Evolutionary conservation across 2,888 invertebrate genomes (phyloP).

Genomic region (Cerastis rubricosa): DNA sequence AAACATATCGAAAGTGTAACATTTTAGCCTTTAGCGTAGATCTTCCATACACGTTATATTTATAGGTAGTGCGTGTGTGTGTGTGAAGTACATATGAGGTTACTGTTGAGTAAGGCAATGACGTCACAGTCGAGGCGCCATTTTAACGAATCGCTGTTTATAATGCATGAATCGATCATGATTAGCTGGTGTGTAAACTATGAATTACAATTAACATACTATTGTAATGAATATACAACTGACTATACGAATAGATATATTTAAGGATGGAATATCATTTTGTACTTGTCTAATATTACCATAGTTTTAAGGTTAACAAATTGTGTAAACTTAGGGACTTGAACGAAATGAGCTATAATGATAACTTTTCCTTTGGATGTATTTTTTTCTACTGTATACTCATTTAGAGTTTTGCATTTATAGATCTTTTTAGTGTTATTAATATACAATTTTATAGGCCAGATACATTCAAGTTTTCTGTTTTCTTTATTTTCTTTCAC

Average conservation of each 20-base stretch:
- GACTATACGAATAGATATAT: constrained; percentile 88
- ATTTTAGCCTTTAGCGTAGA: constrained; percentile 89
- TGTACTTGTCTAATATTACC: constrained; percentile 91
- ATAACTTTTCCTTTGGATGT: constrained; percentile 86
- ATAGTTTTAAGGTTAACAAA: constrained; percentile 89
- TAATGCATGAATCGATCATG: constrained; percentile 79
- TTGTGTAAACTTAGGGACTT: constrained; percentile 87
- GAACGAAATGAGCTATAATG: constrained; percentile 88
- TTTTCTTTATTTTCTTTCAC: constrained; percentile 72
- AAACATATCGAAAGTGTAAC: constrained; percentile 89
- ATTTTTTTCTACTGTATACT: constrained; percentile 89
- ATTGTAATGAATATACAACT: constrained; percentile 88
- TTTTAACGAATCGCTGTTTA: constrained; percentile 74
- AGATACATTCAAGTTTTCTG: constrained; percentile 72
- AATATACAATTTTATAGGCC: constrained; percentile 85
- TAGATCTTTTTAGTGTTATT: constrained; percentile 88
- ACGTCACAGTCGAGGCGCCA: constrained; percentile 49
- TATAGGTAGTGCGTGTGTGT: constrained; percentile 81
- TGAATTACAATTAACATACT: constrained; percentile 79
- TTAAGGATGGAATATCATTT: constrained; percentile 89
- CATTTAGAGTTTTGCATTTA: constrained; percentile 89
- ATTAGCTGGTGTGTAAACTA: constrained; percentile 81
- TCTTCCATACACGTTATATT: constrained; percentile 87
- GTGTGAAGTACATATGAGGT: constrained; percentile 72
- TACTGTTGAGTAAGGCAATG: constrained; percentile 67